Base-by-base conservation (phyloP, 2,888 invertebrate genomes). In the Lampropteryx suffumata region DNA sequence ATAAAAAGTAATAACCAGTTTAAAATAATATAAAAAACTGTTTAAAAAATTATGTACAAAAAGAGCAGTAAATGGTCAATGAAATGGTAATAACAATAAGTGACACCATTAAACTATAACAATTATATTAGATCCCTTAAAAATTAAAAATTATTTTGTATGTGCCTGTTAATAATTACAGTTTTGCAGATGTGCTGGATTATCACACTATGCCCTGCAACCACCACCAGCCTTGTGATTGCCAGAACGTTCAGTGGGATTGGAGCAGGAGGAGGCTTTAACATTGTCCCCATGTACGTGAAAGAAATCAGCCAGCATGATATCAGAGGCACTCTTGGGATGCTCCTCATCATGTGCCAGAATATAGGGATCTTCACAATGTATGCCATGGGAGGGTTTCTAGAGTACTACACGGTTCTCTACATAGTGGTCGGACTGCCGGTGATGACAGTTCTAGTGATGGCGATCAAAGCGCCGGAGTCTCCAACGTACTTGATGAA, bases 401-500 rank as follows among this genome's bases (percentile, higher is more conserved):
- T 82, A 21, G 65, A 71, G 11, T 84, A 82, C 48, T 62, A 73
- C 30, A 66, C 67, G 0, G 70, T 80, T 5, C 39, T 82, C n/a
- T 79, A 71, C 58, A 48, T 73, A 0, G 62, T 69, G 1, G 34
- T 76, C 1, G 59, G 51, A 9, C 10, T 79, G 4, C 74, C 79
- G 0, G 28, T 78, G 1, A 0, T 75, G 6, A 69, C 67, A 1
- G 56, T 71, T 0, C 13, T 73, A 0, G 12, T 73, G 10, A 71
- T 83, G 58, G 29, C 21, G 7, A 10, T 76, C 24, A 69, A 62
- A 37, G 75, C 76, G 26, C 85, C 86, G 0, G 85, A 86, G 48
- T 82, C 86, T 0, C 86, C 86, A 6, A 70, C 76, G 1, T 84
- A 68, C 47, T 60, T 84, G 33, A 67, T 85, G 1, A 83, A 82